These are phyloP conservation scores for Lepus timidus DNA, from an alignment of 2,113 vertebrate genomes.

Conservation along the genomic window DNA sequence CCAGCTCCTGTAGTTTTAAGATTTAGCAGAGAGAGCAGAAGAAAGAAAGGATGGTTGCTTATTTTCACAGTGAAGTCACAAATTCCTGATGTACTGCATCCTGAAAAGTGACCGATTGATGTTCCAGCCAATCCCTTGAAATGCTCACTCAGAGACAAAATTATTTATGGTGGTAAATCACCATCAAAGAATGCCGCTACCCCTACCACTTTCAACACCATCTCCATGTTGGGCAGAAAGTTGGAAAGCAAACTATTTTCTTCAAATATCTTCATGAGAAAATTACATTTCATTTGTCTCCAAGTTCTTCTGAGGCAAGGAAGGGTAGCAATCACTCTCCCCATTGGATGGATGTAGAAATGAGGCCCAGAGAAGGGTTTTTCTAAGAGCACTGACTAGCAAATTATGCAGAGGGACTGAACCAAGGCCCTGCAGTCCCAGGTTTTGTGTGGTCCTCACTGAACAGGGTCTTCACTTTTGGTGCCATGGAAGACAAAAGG, in stretches of 20 bases:
- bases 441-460: neutral
- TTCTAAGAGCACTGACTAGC: neutral
- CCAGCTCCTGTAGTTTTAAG: neutral
- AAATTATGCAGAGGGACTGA: rapidly evolving
- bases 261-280: neutral
- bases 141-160: neutral
- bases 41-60: neutral
- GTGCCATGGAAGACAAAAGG: neutral
- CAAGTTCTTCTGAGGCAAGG: neutral
- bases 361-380: neutral
- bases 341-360: neutral
- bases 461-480: neutral
- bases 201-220: neutral
- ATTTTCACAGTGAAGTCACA: neutral
- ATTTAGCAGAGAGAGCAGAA: neutral
- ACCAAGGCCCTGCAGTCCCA: neutral
- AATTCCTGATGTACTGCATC: neutral
- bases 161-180: neutral
- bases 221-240: neutral
- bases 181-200: neutral
- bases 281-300: neutral
- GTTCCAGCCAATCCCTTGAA: neutral
- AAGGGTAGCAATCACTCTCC: neutral
- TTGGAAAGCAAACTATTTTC: neutral
- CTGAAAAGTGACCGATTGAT: neutral